Evolutionary conservation across 2,888 invertebrate species (phyloP), one percentile per base, ranked within the genome.

Genomic region (Apodemia hepburni): DNA sequence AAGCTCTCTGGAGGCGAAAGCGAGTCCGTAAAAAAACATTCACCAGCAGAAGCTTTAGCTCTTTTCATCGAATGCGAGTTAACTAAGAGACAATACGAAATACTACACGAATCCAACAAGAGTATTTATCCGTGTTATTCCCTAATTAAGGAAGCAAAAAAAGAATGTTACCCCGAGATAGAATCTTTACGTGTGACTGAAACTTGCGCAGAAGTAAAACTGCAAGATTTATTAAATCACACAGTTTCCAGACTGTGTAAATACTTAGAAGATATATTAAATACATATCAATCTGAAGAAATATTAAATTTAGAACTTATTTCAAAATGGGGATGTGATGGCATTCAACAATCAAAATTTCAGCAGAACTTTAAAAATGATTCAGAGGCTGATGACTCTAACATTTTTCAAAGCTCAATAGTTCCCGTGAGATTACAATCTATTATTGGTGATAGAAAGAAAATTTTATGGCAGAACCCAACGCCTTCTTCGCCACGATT

Each of bases 391-490:
- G 35, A 61, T 51, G 61, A 61, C 54, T 27, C 54, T 49, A 61
- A 63, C n/a, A 59, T 66, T 64, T 58, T 66, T 60, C 54, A 62
- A 57, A 64, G 64, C 18, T 49, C 27, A 17, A 59, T 61, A 12
- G 47, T 62, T 22, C 65, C 63, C 5, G 29, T 59, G 17, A 42
- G 59, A 62, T 59, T 64, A 27, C 47, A 63, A 12, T 12, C 35
- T 58, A 63, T 29, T 61, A n/a, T 62, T 61, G 35, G 58, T 42
- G 17, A 64, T 62, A 27, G 63, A 49, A 17, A 60, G 61, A 33
- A 69, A 63, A 59, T 45, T n/a, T 58, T 68, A 22, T 35, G 68
- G 59, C 58, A 70, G 59, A 66, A 67, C 38, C 67, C 67, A 15
- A 61, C 58, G 17, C 59, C 57, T 49, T 58, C 62, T 12, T 35